Base-by-base conservation (phyloP, 2,797 vertebrate genomes). In the Cyprinella venusta region DNA sequence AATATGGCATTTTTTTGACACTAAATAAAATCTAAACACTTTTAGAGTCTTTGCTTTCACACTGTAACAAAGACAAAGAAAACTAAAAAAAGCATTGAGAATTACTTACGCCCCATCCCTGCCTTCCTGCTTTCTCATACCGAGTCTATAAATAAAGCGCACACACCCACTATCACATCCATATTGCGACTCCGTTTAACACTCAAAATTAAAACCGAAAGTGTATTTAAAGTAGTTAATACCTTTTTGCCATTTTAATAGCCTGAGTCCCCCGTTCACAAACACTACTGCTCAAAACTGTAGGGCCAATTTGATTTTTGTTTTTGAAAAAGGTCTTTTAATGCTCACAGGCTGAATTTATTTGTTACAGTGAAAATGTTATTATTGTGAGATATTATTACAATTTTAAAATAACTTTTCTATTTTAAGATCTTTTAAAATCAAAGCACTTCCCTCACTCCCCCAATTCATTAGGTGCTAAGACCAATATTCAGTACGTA, bases 81-180 rank as follows among this genome's bases (percentile, higher is more conserved):
- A 40, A 45, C 36, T 8, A 59, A 70, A 82, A 82, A 74, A 68
- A 45, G 12, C 21, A 33, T 30, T 38, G 24, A 59, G 63, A 76
- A 76, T 54, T n/a, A 76, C 63, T n/a, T n/a, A n/a, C n/a, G 7
- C 61, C 78, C 59, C 61, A 21, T 48, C 64, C 74, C 10, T 50
- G 45, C 30, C 26, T 71, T 52, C 68, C 76, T 74, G 42, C 59
- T 33, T 72, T 36, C 75, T 30, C 75, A 82, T 38, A 40, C 71
- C n/a, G 12, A 68, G 50, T 26, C 63, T 76, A 82, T 67, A 82
- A 82, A 82, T 82, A 76, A 76, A 76, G 45, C 0, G 38, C 64
- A 45, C 61, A 76, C 61, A 68, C 72, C n/a, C 48, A 76, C 81
- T 40, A 21, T 21, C 30, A 65, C 33, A 75, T 65, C 56, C n/a